Percentiles rank a stretch among this genome's conserved stretches.
Conservation (phyloP, 1,140 invertebrate species). For the Zaprionus vittiger region DNA sequence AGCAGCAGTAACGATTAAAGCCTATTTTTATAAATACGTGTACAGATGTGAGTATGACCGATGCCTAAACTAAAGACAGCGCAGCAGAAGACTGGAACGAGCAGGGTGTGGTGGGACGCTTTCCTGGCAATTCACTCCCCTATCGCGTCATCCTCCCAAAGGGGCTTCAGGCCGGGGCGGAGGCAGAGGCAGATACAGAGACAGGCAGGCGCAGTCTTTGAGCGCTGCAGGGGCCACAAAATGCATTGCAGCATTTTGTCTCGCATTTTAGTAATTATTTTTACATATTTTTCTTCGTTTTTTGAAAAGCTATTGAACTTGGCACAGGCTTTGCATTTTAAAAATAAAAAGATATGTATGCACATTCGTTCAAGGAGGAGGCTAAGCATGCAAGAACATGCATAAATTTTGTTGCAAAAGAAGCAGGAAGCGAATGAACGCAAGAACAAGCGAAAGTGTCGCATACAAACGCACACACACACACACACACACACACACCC, state of each 20-base stretch:
- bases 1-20: slow-evolving; percentile 54
- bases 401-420: slow-evolving; percentile 41
- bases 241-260: slow-evolving; percentile 65
- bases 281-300: slow-evolving; percentile 43
- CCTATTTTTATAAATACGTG: slow-evolving; percentile 58
- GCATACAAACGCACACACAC: slow-evolving; percentile 30
- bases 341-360: slow-evolving; percentile 57
- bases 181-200: too few relatives aligned
- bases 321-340: slow-evolving; percentile 72
- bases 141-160: not conserved
- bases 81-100: not conserved
- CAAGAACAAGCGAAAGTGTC: slow-evolving; percentile 24
- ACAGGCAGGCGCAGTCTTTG: slow-evolving; percentile 6
- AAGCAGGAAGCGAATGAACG: slow-evolving; percentile 55
- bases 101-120: not conserved
- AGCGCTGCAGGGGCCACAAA: slow-evolving; percentile 70
- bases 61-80: not conserved
- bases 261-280: slow-evolving; percentile 68
- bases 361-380: not conserved
- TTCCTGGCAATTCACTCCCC: slow-evolving; percentile 20
- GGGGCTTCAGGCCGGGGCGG: not conserved
- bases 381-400: slow-evolving; percentile 17
- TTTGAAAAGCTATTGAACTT: slow-evolving; percentile 76
- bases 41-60: slow-evolving; percentile 8
- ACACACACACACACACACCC: slow-evolving; percentile 30